These are phyloP conservation scores for Cantharis lateralis DNA, from an alignment of 2,888 invertebrate genomes.

Conservation along the genomic window DNA sequence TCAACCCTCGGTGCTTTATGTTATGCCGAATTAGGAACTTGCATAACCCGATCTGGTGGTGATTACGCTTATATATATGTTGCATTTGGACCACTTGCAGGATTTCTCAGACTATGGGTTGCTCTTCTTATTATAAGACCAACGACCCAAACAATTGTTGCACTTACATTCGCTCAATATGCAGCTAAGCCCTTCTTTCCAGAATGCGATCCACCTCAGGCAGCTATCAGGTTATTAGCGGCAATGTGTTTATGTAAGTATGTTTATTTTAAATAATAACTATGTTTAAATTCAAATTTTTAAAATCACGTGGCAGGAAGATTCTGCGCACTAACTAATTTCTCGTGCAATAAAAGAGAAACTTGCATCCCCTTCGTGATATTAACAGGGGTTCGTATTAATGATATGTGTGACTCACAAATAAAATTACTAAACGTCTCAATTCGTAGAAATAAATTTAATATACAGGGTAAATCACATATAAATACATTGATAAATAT, in stretches of 20 bases:
- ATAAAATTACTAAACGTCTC: background rate
- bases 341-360: background rate
- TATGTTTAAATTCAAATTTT: background rate
- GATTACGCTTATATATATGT: conserved; percentile 90
- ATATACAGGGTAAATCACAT: too few species aligned
- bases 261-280: background rate
- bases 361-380: background rate
- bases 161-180: conserved; percentile 90
- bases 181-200: conserved; percentile 85
- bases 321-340: background rate
- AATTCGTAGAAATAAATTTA: background rate
- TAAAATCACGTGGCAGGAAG: background rate
- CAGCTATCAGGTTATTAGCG: conserved; percentile 78
- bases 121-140: conserved; percentile 80
- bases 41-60: conserved; percentile 83
- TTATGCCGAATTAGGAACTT: conserved; percentile 89
- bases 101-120: conserved; percentile 85
- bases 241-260: conserved; percentile 83
- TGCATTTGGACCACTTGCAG: conserved; percentile 86
- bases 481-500: background rate
- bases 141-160: conserved; percentile 84
- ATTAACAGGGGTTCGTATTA: background rate
- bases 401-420: background rate
- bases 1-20: conserved; percentile 87
- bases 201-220: conserved; percentile 74